Conservation (phyloP, 92 coral and sea anemone species). For the Zoanthus sociatus region DNA sequence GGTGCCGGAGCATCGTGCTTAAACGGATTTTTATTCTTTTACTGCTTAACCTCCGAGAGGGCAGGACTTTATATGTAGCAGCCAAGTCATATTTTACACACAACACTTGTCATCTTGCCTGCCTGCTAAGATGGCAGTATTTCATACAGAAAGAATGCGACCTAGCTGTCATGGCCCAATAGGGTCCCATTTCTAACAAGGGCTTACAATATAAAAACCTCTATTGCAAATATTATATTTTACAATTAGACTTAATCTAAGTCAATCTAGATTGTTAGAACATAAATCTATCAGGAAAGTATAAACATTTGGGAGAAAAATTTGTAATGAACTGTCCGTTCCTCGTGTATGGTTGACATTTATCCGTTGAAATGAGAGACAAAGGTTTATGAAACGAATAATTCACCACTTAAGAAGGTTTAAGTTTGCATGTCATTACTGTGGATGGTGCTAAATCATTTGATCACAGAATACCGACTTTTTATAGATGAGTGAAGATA, state of each 20-base stretch:
- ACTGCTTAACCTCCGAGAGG: conserved; percentile 43
- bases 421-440: conserved; percentile 31
- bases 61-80: conserved; percentile 30
- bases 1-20: conserved; percentile 30
- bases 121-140: conserved; percentile 72
- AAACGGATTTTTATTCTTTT: conserved; percentile 39
- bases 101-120: conserved; percentile 73
- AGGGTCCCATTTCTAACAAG: conserved; percentile 49
- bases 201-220: not conserved
- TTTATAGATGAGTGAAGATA: not conserved
- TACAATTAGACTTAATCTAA: not conserved
- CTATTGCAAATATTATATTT: not conserved
- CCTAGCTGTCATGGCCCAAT: conserved; percentile 60
- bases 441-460: conserved; percentile 26
- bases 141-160: conserved; percentile 47
- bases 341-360: conserved; percentile 21
- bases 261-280: conserved; percentile 1
- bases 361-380: conserved; percentile 31
- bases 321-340: conserved; percentile 7
- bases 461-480: conserved; percentile 22
- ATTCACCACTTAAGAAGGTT: conserved; percentile 41
- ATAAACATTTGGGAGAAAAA: conserved; percentile 4
- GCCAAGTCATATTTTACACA: conserved; percentile 87
- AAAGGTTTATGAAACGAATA: conserved; percentile 28
- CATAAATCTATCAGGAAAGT: not conserved